phyloP scores from a whole-genome alignment of 53 echinoderm and acorn worm genomes.

The Stichopus horrens region DNA sequence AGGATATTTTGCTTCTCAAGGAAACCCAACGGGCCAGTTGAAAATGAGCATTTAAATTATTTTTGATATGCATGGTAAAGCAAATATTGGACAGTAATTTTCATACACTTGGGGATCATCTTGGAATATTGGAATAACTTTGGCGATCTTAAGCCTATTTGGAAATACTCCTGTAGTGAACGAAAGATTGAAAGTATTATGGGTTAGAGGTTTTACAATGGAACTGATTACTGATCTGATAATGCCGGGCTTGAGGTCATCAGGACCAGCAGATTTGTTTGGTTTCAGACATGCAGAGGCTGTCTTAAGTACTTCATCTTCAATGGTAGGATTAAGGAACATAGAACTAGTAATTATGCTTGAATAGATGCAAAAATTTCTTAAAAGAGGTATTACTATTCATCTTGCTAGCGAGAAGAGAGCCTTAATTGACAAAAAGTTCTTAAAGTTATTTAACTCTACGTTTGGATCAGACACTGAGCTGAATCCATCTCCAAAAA shows the following conservation, averaged over 20 bases:
- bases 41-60: not conserved
- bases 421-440: conserved; percentile 16
- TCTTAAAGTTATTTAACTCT: not conserved
- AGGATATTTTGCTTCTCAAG: no score
- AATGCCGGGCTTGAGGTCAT: conserved; percentile 15
- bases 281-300: not conserved
- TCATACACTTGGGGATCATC: not conserved
- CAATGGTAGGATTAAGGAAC: conserved; percentile 4
- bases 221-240: not conserved
- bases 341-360: conserved; percentile 17
- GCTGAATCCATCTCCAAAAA: not conserved
- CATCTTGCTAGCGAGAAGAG: not conserved
- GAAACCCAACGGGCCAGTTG: not conserved
- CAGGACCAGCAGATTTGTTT: conserved; percentile 10
- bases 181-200: not conserved
- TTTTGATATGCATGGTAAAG: not conserved
- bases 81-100: conserved; percentile 14
- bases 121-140: not conserved
- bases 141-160: not conserved
- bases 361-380: not conserved
- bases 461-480: not conserved
- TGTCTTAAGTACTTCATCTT: not conserved
- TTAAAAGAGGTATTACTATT: conserved; percentile 6
- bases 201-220: not conserved
- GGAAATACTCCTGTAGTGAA: not conserved